Conservation (phyloP, 2,888 invertebrate genomes). For the Nebria salina region DNA sequence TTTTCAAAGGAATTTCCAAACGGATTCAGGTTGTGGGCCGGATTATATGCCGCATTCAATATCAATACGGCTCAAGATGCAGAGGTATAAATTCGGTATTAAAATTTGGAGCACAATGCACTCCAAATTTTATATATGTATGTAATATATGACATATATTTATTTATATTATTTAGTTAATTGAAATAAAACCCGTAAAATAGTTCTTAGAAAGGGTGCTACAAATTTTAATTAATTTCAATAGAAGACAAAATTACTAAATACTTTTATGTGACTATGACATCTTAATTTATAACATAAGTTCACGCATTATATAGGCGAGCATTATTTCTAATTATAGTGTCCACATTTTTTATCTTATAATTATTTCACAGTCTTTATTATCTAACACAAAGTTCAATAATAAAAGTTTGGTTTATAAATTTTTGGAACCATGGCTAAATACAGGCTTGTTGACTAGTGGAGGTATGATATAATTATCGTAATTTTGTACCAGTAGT, state of each 20-base stretch:
- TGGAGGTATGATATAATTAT: neutral
- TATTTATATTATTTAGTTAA: no score
- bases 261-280: no score
- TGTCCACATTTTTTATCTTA: no score
- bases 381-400: constrained; percentile 27
- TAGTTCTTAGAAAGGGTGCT: no score
- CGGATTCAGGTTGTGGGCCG: constrained; percentile 23
- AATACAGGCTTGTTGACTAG: constrained; percentile 20
- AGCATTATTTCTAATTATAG: no score
- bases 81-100: constrained; percentile 21
- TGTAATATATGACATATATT: no score
- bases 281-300: no score
- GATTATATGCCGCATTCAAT: constrained; percentile 3
- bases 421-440: constrained; percentile 19
- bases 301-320: no score
- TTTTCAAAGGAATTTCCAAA: constrained; percentile 8
- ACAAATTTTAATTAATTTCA: no score
- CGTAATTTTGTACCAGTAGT: neutral
- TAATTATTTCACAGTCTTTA: constrained; percentile 12
- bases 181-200: no score
- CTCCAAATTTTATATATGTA: neutral
- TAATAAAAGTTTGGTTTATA: constrained; percentile 22
- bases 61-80: constrained; percentile 28
- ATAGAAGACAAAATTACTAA: no score
- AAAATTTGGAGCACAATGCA: neutral